Evolutionary conservation across 2,113 vertebrate species (phyloP), one percentile per base, ranked within the genome.

Genomic region (Colaptes auratus): DNA sequence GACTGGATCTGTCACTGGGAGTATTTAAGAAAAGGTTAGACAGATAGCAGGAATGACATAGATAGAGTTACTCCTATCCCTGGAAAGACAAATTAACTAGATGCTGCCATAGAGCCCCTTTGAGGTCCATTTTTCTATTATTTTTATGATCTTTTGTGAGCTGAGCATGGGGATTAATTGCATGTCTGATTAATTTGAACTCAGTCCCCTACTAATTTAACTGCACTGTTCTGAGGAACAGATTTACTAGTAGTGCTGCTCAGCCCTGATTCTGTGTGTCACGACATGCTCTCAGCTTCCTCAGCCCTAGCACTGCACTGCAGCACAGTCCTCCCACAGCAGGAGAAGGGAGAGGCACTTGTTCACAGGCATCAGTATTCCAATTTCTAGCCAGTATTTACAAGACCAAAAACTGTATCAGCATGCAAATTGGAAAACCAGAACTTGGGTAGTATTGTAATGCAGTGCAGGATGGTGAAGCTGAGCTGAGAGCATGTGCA

Each of bases 171-270:
- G 82, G 65, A 74, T 95, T 88, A 81, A 67, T 88, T 67, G 27
- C 42, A 16, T 19, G 12, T 63, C 21, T 90, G 65, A 74, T 74
- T 88, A 88, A 60, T 88, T 90, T 88, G 42, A 88, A 71, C 72
- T 89, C n/a, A 28, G 6, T 4, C 30, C 33, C 9, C 31, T 71
- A 12, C 31, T 81, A 56, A 59, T 83, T 93, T 36, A 71, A n/a
- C 52, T 74, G 36, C 35, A 15, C 15, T 74, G 67, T 82, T 79
- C 16, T 15, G 24, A 55, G 31, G 65, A 77, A 15, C 36, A 12
- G 52, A 42, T 78, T 58, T 67, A 39, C 60, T 36, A 84, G 25
- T 16, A 1, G 24, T 74, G 73, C 65, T 89, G 78, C 30, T 35
- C 20, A 77, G 79, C 42, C 24, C 44, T 27, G 61, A 16, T 3